Evolutionary conservation across 2,888 invertebrate genomes (phyloP).

Genomic region (Bembecia ichneumoniformis): DNA sequence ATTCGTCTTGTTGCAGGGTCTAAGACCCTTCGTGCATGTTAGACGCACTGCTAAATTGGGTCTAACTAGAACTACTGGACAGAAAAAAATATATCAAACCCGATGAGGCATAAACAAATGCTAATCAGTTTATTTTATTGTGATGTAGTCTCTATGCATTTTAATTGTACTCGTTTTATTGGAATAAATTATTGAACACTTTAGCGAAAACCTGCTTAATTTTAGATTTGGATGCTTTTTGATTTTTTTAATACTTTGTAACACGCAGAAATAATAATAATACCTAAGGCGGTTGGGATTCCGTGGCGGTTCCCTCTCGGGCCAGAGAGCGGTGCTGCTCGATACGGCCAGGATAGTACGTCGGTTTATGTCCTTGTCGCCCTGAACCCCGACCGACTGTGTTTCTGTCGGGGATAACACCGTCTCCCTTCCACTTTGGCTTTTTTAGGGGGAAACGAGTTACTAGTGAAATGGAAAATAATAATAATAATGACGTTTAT

Average conservation of each 20-base stretch:
- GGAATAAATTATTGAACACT: not conserved
- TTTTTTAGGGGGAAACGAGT: too few relatives aligned
- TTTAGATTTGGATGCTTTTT: not conserved
- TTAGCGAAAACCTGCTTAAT: not conserved
- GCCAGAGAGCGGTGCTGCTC: too few relatives aligned
- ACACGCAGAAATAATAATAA: too few relatives aligned
- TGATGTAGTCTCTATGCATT: conserved; percentile 1
- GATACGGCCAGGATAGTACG: too few relatives aligned
- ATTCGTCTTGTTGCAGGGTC: conserved; percentile 45
- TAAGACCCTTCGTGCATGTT: conserved; percentile 35
- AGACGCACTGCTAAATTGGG: conserved; percentile 44
- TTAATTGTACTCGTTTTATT: not conserved
- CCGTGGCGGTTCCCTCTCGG: too few relatives aligned
- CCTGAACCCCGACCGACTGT: too few relatives aligned
- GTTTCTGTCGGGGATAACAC: too few relatives aligned
- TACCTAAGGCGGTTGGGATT: too few relatives aligned
- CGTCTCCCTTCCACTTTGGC: too few relatives aligned
- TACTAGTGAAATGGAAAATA: too few relatives aligned
- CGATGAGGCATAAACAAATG: conserved; percentile 22
- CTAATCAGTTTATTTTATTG: not conserved
- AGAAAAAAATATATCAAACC: conserved; percentile 14
- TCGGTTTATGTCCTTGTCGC: too few relatives aligned
- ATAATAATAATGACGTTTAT: too few relatives aligned
- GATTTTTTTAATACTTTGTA: not conserved
- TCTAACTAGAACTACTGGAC: conserved; percentile 16